These are phyloP conservation scores for Leptocoma aspasia DNA, from an alignment of 2,113 vertebrate species.

Conservation along the genomic window DNA sequence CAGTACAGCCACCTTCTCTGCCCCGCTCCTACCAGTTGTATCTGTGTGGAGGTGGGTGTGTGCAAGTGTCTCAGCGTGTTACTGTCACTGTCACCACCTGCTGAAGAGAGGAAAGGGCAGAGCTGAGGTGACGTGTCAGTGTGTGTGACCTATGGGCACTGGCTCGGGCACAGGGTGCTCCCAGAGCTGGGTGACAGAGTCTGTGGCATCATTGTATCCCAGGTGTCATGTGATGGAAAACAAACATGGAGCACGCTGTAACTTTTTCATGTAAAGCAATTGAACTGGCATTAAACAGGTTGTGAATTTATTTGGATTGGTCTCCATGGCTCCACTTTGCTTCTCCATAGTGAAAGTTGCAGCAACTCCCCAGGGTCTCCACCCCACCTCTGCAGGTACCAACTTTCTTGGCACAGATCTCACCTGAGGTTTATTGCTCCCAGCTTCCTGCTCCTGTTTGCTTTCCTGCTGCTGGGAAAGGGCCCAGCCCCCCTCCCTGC, in stretches of 20 bases:
- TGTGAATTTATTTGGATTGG: neutral
- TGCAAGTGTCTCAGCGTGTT: neutral
- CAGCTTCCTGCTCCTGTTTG: neutral
- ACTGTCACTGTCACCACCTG: neutral
- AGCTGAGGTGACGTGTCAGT: neutral
- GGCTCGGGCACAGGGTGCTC: neutral
- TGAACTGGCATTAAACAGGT: conserved; percentile 59
- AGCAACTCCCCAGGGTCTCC: no score
- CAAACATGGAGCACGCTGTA: neutral
- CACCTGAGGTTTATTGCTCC: neutral
- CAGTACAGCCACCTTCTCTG: neutral
- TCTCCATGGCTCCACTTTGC: neutral
- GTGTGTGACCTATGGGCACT: neutral
- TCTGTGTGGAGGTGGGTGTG: fast-evolving
- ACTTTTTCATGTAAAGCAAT: neutral
- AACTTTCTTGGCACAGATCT: fast-evolving
- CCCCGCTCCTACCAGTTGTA: neutral
- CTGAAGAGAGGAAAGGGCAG: neutral
- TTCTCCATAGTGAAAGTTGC: fast-evolving
- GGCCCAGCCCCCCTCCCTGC: neutral
- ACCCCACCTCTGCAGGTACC: neutral
- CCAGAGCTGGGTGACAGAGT: neutral
- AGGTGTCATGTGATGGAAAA: neutral
- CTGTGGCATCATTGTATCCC: neutral
- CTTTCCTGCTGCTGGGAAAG: neutral